Conservation (phyloP, 2,888 invertebrate species). For the Melinopterus prodromus region DNA sequence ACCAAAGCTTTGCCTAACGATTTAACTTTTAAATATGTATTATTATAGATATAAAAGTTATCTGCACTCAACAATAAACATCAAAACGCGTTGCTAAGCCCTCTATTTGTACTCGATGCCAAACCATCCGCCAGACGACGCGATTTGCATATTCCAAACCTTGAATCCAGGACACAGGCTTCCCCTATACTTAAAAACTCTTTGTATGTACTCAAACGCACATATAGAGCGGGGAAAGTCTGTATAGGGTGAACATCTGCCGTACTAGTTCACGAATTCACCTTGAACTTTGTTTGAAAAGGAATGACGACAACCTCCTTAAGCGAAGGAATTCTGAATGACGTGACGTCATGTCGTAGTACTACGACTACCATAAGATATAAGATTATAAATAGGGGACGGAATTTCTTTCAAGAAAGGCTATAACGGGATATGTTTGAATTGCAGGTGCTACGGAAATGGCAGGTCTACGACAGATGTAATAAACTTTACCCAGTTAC, state of each 20-base stretch:
- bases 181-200: background rate
- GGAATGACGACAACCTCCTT: slow-evolving; percentile 13
- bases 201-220: background rate
- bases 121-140: background rate
- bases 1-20: no score
- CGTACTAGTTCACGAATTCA: slow-evolving; percentile 9
- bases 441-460: slow-evolving; percentile 13
- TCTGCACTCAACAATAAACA: background rate
- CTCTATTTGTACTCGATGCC: background rate
- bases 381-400: slow-evolving; percentile 8
- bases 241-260: slow-evolving; percentile 18
- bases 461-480: slow-evolving; percentile 20
- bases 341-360: slow-evolving; percentile 23
- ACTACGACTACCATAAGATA: slow-evolving; percentile 13
- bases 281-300: slow-evolving; percentile 11
- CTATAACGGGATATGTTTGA: slow-evolving; percentile 15
- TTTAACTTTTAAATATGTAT: no score
- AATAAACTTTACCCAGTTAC: background rate
- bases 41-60: no score
- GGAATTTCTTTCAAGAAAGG: slow-evolving; percentile 22
- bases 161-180: background rate
- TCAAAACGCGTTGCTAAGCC: background rate
- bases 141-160: background rate
- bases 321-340: slow-evolving; percentile 16
- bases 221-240: background rate